Base-by-base conservation (phyloP, 1,140 invertebrate species). In the Pogonus chalceus region DNA sequence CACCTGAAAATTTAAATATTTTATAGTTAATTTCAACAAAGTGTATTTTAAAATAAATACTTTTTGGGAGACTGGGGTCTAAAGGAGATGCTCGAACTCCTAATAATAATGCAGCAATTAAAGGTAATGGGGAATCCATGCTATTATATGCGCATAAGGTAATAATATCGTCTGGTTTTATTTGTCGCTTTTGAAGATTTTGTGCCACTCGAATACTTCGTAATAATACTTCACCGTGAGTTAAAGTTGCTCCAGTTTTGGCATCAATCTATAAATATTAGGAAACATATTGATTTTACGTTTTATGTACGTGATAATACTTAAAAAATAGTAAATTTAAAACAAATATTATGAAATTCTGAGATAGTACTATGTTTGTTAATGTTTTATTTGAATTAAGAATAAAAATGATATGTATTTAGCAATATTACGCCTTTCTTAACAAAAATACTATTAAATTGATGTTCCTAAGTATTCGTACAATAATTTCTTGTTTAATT, bases 231-330 rank as follows among this genome's bases (percentile, higher is more conserved):
- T 69, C 65, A 12, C 47, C 58, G 43, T 63, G 68, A 1, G 66
- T 72, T 48, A 74, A 69, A 51, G 67, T 26, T 48, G 69, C 58
- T 0, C 69, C 69, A 14, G 75, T 77, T 2, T 62, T 61, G 20
- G 64, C 66, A 51, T 77, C 73, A 35, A 77, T 64, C 76, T 78
- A 55, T 46, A 52, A 62, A n/a, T n/a, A n/a, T n/a, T n/a, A n/a
- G n/a, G n/a, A n/a, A n/a, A n/a, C n/a, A n/a, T n/a, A n/a, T n/a
- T n/a, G n/a, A n/a, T n/a, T n/a, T n/a, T n/a, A n/a, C n/a, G n/a
- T n/a, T n/a, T n/a, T n/a, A n/a, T n/a, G n/a, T n/a, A n/a, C n/a
- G n/a, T n/a, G n/a, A n/a, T n/a, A n/a, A n/a, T n/a, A n/a, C n/a
- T n/a, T n/a, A n/a, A n/a, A n/a, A n/a, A n/a, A n/a, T n/a, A n/a